These are phyloP conservation scores for Sinohyriopsis cumingii DNA, from an alignment of 2,888 invertebrate genomes.

Conservation along the genomic window DNA sequence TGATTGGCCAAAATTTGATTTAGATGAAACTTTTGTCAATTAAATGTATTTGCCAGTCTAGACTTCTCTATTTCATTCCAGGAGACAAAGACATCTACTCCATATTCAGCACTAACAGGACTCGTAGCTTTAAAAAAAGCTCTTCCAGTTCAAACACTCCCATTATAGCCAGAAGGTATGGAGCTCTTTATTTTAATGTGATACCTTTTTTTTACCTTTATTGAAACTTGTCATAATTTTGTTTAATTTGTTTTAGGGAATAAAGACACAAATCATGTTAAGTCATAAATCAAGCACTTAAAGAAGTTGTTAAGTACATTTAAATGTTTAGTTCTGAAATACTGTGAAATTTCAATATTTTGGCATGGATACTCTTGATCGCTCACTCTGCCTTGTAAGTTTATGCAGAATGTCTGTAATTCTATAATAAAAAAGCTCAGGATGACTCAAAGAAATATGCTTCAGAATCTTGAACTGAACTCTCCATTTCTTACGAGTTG, in stretches of 20 bases:
- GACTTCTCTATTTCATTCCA: conserved; percentile 10
- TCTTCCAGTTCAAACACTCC: conserved; percentile 26
- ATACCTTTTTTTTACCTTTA: neutral
- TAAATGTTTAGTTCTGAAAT: no score
- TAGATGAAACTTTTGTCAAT: neutral
- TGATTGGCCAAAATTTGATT: no score
- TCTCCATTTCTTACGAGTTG: no score
- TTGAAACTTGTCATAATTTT: neutral
- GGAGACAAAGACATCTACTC: conserved; percentile 45
- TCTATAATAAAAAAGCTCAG: no score
- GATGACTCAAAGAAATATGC: no score
- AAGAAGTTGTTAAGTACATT: no score
- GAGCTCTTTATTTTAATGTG: neutral
- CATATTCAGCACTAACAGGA: conserved; percentile 55
- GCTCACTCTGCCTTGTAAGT: no score
- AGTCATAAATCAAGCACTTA: neutral
- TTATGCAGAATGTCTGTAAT: no score
- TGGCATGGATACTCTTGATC: no score
- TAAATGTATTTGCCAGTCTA: neutral
- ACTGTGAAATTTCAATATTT: no score
- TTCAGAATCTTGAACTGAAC: no score
- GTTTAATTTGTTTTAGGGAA: neutral
- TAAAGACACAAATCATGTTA: neutral
- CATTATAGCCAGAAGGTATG: conserved; percentile 24
- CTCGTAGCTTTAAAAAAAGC: conserved; percentile 59